phyloP scores from a whole-genome alignment of 2,888 invertebrate species.

The Branchipolynoe longqiensis region DNA sequence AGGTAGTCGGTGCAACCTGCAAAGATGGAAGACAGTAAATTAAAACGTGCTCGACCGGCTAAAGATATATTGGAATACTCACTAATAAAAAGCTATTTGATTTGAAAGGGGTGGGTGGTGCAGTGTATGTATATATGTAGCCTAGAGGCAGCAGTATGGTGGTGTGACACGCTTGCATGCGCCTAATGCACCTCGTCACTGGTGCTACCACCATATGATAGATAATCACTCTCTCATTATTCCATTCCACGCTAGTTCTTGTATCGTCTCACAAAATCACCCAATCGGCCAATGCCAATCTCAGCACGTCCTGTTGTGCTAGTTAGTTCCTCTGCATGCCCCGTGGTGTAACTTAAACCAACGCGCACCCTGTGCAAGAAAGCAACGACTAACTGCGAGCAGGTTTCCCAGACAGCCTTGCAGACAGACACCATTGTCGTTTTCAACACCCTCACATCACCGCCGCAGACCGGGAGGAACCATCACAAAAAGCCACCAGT shows the following conservation, averaged over 20 bases:
- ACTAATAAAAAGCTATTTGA: neutral
- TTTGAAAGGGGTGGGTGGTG: neutral
- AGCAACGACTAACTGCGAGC: no score
- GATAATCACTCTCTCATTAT: no score
- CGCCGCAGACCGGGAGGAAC: no score
- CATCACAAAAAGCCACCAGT: no score
- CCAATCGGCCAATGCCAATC: no score
- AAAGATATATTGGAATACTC: neutral
- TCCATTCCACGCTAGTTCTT: neutral
- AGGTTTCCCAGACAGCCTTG: no score
- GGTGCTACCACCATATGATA: conserved; percentile 43
- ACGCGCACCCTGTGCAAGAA: neutral
- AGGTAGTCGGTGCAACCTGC: conserved; percentile 53
- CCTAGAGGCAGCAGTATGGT: neutral
- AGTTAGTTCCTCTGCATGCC: no score
- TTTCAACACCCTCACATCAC: no score
- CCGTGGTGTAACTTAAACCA: neutral
- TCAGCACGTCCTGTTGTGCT: no score
- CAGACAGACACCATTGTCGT: no score
- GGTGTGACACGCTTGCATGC: conserved; percentile 16
- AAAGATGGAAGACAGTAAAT: conserved; percentile 5
- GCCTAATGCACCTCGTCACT: neutral
- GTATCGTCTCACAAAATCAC: neutral
- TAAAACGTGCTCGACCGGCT: neutral
- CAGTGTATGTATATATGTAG: neutral